Evolutionary conservation across 2,888 invertebrate genomes (phyloP), one percentile per base, ranked within the genome.

Genomic region (Cheilosia vernalis): DNA sequence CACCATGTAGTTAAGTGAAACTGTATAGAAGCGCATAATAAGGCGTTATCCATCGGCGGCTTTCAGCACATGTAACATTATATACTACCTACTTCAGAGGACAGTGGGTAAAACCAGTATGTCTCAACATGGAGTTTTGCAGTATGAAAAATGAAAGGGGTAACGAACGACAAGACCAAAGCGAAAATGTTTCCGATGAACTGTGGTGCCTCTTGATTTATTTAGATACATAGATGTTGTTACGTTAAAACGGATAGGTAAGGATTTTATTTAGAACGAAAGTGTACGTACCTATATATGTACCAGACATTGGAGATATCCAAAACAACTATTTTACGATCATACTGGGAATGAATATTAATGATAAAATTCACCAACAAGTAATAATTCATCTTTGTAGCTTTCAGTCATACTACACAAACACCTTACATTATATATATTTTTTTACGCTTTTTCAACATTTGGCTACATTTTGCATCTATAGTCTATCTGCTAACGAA

Each of bases 101-200:
- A 27, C 19, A 15, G 37, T 40, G 21, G 40, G 58, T 58, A 60
- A 42, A 60, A 60, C 60, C 42, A 42, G 60, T 42, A 21, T 10
- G 15, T 3, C 58, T 58, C 15, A 58, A 27, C 15, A 21, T 15
- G 56, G 21, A 40, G 58, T 58, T 58, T 9, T 17, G 10, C 17
- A 44, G 17, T n/a, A 30, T 44, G 5, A 10, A 61, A 61, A 27
- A 30, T 44, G 5, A 10, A 61, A 61, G 44, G 27, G 42, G n/a
- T 61, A 61, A 27, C 42, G 21, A n/a, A 2, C n/a, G 27, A 9
- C 44, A 27, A 42, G 37, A 37, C 13, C 13, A 13, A 4, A 37
- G 13, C 44, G 44, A 61, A 27, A 44, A 30, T 44, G 44, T 61
- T 44, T 27, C 15, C 3, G 15, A 7, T 24, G 27, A n/a, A 17